A percentile compares a stretch with the other conserved stretches of the same genome.
Conservation (phyloP, 1,140 invertebrate species). For the Cherax destructor region DNA sequence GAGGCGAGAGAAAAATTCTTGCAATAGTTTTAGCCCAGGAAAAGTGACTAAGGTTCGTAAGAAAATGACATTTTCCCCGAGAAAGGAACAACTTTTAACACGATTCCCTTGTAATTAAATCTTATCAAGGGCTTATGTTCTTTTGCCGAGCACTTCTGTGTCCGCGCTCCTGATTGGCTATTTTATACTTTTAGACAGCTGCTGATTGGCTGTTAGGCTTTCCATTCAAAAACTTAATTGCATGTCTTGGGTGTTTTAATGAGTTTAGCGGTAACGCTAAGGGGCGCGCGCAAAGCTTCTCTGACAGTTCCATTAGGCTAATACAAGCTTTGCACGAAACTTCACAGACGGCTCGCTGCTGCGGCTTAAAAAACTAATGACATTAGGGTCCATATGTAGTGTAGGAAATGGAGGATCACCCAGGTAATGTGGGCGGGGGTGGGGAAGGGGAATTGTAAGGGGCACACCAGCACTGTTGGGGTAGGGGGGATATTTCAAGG, state of each 20-base stretch:
- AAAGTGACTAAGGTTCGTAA: constrained; percentile 40
- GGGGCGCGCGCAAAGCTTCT: constrained; percentile 44
- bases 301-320: constrained; percentile 65
- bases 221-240: constrained; percentile 72
- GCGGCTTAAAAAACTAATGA: constrained; percentile 39
- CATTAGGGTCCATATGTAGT: constrained; percentile 46
- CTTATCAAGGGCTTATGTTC: constrained; percentile 71
- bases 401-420: background rate
- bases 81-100: constrained; percentile 61
- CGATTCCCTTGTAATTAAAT: constrained; percentile 70
- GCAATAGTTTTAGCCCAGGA: constrained; percentile 61
- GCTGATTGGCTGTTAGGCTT: constrained; percentile 67
- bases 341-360: constrained; percentile 42
- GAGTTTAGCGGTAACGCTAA: constrained; percentile 67
- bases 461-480: no score
- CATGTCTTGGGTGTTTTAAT: constrained; percentile 70
- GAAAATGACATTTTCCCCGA: constrained; percentile 63
- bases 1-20: constrained; percentile 55
- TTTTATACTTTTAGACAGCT: constrained; percentile 70
- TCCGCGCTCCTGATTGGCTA: constrained; percentile 67
- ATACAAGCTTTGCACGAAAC: constrained; percentile 63
- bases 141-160: constrained; percentile 62
- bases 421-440: no score
- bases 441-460: no score
- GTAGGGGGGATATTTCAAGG: no score